Base-by-base conservation (phyloP, 2,113 vertebrate genomes). In the Chaenogobius annularis region DNA sequence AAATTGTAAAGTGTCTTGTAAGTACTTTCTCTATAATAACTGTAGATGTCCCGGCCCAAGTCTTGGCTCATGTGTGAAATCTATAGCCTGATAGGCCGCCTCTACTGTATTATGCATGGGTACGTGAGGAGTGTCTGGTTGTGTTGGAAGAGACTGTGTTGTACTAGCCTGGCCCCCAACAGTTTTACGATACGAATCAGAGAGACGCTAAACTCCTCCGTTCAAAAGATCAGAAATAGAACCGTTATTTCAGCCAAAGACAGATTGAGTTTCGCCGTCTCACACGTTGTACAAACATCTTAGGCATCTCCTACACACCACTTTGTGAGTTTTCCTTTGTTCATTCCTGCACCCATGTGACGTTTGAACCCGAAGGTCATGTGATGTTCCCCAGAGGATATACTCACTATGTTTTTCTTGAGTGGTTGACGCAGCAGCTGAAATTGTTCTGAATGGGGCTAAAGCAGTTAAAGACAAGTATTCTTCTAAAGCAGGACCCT, bases 161-260 rank as follows among this genome's bases (percentile, higher is more conserved):
- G 56, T 82, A 55, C 66, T 87, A 69, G 83, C 59, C 63, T 13
- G 67, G 61, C 48, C 77, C 75, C 58, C 61, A 9, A 68, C 22
- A 44, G 77, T 74, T 83, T 85, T 79, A 77, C 7, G 84, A 90
- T 87, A 67, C 71, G 50, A 87, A 89, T 89, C 88, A 83, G 78
- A 73, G 78, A 68, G 80, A 69, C 76, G 83, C 68, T 81, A 44
- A 44, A 56, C 55, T 76, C 70, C 47, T n/a, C 44, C 61, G 17
- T 72, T 44, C 66, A 73, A 74, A 67, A 73, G 81, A 80, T 83
- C 73, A 74, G 61, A 86, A 87, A 77, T 79, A 78, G 66, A 74
- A 50, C 20, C 72, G 75, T 83, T 85, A 58, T 84, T 83, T 15
- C 15, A 68, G 66, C 50, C 81, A 54, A 82, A 81, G 63, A 26